Evolutionary conservation across 2,888 invertebrate genomes (phyloP), one percentile per base, ranked within the genome.

Genomic region (Dusona sp.): DNA sequence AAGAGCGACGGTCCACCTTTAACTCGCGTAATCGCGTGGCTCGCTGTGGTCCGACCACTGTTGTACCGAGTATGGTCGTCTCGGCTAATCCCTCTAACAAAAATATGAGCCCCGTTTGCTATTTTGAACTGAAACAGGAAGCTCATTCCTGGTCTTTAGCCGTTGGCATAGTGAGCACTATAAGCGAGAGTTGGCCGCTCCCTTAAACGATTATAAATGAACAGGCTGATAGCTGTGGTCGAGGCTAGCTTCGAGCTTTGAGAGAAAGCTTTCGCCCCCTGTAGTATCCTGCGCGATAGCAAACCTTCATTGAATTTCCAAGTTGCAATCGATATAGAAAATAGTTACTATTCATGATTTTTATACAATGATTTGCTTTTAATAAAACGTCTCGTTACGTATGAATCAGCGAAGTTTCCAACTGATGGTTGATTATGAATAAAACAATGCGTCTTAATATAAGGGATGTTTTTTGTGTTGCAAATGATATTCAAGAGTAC

Each of bases 151-250:
- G 88, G 86, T 90, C 87, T 90, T 91, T 90, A 91, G 89, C 79
- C 86, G 78, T 79, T 82, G 81, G 88, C 85, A 70, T 70, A 88
- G 87, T 83, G 77, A 67, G 74, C 74, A 65, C 61, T 67, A 33
- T 25, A 72, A 85, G 79, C 65, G 51, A 29, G 68, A 79, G 68
- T 70, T 65, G 61, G 61, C 51, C 64, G 74, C 74, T 67, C 85
- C 87, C 88, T 90, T 91, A 91, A 91, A 89, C 88, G 89, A 88
- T 91, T 91, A 90, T 90, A 89, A 91, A 91, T 91, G 90, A 87
- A 73, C 79, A 54, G 73, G 61, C 61, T 29, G 45, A 33, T 51
- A 72, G 67, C 38, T 9, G 16, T 29, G 57, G 22, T 25, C 38
- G 22, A 25, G 36, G 33, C 73, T n/a, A 11, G 57, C 48, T 54